A percentile compares a stretch with the other conserved stretches of the same genome.
phyloP scores from a whole-genome alignment of 1,140 invertebrate genomes.

The Tetragnatha versicolor region DNA sequence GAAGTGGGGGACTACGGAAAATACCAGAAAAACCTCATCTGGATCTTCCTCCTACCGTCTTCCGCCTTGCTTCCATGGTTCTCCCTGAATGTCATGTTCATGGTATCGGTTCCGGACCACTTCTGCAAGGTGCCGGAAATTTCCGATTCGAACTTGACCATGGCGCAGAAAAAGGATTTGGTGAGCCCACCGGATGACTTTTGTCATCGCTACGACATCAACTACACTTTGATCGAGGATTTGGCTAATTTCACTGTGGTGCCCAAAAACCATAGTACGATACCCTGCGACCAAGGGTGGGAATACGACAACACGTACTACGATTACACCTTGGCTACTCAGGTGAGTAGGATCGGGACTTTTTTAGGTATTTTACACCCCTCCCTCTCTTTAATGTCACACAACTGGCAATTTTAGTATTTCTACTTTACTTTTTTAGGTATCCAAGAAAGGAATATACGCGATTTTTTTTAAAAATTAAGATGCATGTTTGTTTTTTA shows the following conservation, averaged over 20 bases:
- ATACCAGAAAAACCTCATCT: constrained; percentile 66
- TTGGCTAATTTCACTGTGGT: constrained; percentile 27
- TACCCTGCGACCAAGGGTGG: constrained; percentile 62
- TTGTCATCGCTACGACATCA: constrained; percentile 58
- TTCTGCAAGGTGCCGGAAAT: constrained; percentile 68
- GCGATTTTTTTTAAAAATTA: no score
- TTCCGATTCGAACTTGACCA: constrained; percentile 64
- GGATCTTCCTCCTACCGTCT: constrained; percentile 51
- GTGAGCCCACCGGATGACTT: constrained; percentile 36
- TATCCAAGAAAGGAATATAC: no score
- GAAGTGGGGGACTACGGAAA: constrained; percentile 70
- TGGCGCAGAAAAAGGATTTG: constrained; percentile 59
- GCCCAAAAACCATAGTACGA: constrained; percentile 60
- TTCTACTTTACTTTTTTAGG: no score
- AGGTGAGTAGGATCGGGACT: constrained; percentile 62
- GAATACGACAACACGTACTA: constrained; percentile 63
- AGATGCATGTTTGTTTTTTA: no score
- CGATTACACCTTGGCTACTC: constrained; percentile 63
- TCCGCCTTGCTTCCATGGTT: constrained; percentile 50
- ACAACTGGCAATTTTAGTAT: no score
- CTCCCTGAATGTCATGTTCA: constrained; percentile 66
- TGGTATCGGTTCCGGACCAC: constrained; percentile 67
- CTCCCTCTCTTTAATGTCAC: no score
- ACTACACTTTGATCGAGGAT: constrained; percentile 53
- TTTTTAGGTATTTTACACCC: no score